Evolutionary conservation across 92 coral and sea anemone species (phyloP), one percentile per base, ranked within the genome.

Genomic region (Ricordea florida): DNA sequence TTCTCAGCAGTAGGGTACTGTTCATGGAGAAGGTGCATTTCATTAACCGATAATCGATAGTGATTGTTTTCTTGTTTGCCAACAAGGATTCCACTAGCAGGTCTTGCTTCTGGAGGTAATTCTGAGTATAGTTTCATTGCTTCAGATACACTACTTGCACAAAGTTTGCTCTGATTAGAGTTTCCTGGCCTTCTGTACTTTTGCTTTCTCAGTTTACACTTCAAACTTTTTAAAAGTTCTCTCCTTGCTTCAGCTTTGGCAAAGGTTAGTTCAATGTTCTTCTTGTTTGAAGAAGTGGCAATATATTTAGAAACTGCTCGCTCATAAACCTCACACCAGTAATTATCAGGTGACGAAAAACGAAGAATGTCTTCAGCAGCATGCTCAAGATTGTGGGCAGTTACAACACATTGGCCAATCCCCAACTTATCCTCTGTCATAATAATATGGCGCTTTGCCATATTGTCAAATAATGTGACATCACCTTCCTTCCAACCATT

Each of bases 71-170:
- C 46, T 14, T 55, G 66, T 69, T 51, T 69, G 10, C 66, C 66
- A 55, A 71, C 30, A 27, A 71, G 76, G 76, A 69, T 34, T 69
- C 76, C 64, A 20, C 64, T 41, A 42, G n/a, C n/a, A n/a, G n/a
- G n/a, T n/a, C 37, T 57, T n/a, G 14, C 50, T 48, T 22, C 49
- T 51, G 48, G 74, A 42, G 76, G 24, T 42, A 51, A 62, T 69
- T 34, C 62, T 20, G 31, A 43, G 0, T 15, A 69, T 11, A 57
- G 37, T 38, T 33, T 25, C 60, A 17, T 68, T 2, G 78, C 64
- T 71, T 71, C 78, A 23, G 78, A 25, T 55, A 71, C 5, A 55
- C 78, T 71, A 33, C 50, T 71, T 71, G 78, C 78, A 71, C 67
- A 71, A 11, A 35, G 25, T 55, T 15, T 71, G 5, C 22, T 28